Conservation (phyloP, 2,113 vertebrate genomes). For the Actenoides hombroni region DNA sequence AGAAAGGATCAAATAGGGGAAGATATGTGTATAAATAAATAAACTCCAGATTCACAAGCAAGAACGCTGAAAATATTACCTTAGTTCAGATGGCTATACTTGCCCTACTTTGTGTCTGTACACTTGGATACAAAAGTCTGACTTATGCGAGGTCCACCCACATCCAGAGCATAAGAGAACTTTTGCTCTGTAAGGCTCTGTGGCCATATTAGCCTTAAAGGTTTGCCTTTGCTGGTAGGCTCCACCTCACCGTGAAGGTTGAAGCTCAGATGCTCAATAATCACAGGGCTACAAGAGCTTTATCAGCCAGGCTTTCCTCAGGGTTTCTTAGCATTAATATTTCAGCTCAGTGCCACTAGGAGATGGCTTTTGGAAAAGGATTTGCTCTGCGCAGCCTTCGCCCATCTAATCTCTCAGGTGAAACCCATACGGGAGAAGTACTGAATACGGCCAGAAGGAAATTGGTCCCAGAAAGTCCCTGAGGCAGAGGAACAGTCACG, state of each 20-base stretch:
- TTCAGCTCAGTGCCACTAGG: not conserved
- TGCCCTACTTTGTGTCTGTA: not conserved
- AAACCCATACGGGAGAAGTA: not conserved
- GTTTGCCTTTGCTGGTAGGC: not conserved
- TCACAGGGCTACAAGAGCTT: not conserved
- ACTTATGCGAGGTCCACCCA: fast-evolving
- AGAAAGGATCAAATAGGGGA: not conserved
- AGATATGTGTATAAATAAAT: not conserved
- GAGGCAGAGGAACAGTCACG: not conserved
- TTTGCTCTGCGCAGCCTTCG: not conserved
- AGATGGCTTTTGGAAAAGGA: not conserved
- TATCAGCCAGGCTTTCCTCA: not conserved
- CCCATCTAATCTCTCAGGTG: not conserved
- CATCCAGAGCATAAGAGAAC: not conserved
- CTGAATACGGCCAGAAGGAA: not conserved
- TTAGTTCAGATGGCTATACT: not conserved
- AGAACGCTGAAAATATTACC: not conserved
- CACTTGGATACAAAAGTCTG: not conserved
- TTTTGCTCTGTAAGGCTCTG: not conserved
- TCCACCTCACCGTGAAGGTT: not conserved
- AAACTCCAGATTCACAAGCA: not conserved
- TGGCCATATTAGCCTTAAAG: not conserved
- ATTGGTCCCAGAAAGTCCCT: not conserved
- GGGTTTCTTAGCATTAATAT: not conserved
- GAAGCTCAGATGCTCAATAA: not conserved